phyloP scores from a whole-genome alignment of 2,113 vertebrate genomes.

The Alethe diademata region DNA sequence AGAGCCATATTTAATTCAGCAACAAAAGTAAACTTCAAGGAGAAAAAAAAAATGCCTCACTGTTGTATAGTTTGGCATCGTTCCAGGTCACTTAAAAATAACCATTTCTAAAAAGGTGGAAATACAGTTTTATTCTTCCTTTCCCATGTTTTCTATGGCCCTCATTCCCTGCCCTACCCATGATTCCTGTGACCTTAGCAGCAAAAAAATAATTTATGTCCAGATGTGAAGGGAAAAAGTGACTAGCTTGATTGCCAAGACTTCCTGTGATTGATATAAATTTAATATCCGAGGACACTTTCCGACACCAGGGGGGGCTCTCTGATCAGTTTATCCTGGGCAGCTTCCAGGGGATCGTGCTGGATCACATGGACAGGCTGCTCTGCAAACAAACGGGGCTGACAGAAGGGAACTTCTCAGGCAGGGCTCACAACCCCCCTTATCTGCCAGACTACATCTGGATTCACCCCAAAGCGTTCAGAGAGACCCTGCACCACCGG shows the following conservation, averaged over 20 bases:
- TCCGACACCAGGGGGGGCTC: conserved; percentile 71
- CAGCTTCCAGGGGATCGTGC: conserved; percentile 57
- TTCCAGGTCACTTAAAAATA: conserved; percentile 77
- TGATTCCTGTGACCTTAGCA: conserved; percentile 67
- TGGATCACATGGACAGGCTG: neutral
- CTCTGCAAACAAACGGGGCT: neutral
- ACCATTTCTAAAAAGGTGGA: conserved; percentile 77
- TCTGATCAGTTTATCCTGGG: conserved; percentile 62
- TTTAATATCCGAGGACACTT: conserved; percentile 64
- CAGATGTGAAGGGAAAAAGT: conserved; percentile 76
- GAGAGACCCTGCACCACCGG: neutral
- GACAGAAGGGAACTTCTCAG: neutral
- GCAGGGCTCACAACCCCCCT: neutral
- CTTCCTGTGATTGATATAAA: conserved; percentile 71
- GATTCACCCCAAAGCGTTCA: neutral
- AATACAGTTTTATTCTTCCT: conserved; percentile 75
- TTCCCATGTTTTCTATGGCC: conserved; percentile 76
- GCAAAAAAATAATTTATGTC: conserved; percentile 61
- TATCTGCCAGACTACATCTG: neutral
- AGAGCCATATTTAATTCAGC: conserved; percentile 61
- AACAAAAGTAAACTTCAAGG: conserved; percentile 69
- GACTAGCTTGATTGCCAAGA: conserved; percentile 70
- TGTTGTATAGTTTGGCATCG: conserved; percentile 58
- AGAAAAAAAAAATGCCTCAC: neutral
- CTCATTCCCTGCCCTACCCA: conserved; percentile 72